Evolutionary conservation across 2,113 vertebrate species (phyloP).

Genomic region (Chlorocebus sabaeus): DNA sequence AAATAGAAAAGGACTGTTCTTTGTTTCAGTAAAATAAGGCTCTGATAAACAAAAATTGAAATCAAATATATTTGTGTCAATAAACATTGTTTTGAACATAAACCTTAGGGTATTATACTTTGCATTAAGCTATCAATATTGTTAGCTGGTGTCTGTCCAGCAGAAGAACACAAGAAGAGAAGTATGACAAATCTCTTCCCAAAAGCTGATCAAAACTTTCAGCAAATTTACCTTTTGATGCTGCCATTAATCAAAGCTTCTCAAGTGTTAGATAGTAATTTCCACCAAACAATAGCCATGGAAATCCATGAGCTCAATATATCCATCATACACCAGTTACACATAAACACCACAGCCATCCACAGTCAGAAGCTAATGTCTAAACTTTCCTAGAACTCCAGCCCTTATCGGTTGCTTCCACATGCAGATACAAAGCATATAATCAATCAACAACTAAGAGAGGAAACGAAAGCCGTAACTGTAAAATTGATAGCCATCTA

Average conservation of each 20-base stretch:
- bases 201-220: slow-evolving; percentile 2
- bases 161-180: not conserved
- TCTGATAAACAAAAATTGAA: not conserved
- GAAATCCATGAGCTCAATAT: not conserved
- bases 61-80: not conserved
- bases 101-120: not conserved
- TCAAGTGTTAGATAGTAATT: not conserved
- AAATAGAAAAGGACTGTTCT: not conserved
- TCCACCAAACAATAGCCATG: not conserved
- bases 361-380: not conserved
- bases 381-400: slow-evolving; percentile 10
- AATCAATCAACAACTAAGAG: not conserved
- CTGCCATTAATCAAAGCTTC: not conserved
- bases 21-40: slow-evolving; percentile 4
- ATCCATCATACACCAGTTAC: not conserved
- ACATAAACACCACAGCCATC: not conserved
- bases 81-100: not conserved
- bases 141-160: not conserved
- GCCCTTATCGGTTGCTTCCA: not conserved
- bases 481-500: not conserved
- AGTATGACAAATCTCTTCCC: not conserved
- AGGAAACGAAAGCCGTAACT: not conserved
- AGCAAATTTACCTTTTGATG: slow-evolving; percentile 37
- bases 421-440: not conserved
- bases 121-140: not conserved